Evolutionary conservation across 2,113 vertebrate species (phyloP).

Genomic region (Gymnocephalus cernua): DNA sequence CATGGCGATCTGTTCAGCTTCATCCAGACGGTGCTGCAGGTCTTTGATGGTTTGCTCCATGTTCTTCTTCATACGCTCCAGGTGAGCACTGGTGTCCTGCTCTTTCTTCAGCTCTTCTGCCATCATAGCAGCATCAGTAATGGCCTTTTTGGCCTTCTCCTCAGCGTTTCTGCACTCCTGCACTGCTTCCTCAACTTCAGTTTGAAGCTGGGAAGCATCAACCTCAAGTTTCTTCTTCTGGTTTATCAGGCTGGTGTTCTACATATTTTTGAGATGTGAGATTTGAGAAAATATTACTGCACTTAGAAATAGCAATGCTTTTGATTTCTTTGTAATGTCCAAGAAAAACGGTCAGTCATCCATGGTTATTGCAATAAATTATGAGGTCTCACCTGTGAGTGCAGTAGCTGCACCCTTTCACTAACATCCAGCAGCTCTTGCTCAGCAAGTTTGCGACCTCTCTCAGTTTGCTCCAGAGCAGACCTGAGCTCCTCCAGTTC

Average conservation of each 20-base stretch:
- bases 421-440: slow-evolving; percentile 90
- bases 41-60: slow-evolving; percentile 83
- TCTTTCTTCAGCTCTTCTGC: slow-evolving; percentile 93
- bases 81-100: slow-evolving; percentile 90
- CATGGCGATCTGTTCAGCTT: slow-evolving; percentile 88
- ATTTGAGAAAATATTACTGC: slow-evolving; percentile 53
- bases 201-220: slow-evolving; percentile 78
- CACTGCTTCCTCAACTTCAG: slow-evolving; percentile 79
- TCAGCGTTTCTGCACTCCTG: slow-evolving; percentile 82
- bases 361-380: neutral
- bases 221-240: slow-evolving; percentile 84
- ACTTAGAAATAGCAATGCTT: slow-evolving; percentile 76
- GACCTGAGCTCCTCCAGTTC: slow-evolving; percentile 89
- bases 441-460: slow-evolving; percentile 88
- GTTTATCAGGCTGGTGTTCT: slow-evolving; percentile 83
- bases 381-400: slow-evolving; percentile 85
- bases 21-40: slow-evolving; percentile 84
- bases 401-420: slow-evolving; percentile 92
- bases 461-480: slow-evolving; percentile 87
- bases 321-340: slow-evolving; percentile 36
- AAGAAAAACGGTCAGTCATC: neutral
- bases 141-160: slow-evolving; percentile 80
- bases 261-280: neutral
- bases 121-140: slow-evolving; percentile 88
- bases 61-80: slow-evolving; percentile 89